Evolutionary conservation across 2,888 invertebrate genomes (phyloP).

Genomic region (Conus canariensis): DNA sequence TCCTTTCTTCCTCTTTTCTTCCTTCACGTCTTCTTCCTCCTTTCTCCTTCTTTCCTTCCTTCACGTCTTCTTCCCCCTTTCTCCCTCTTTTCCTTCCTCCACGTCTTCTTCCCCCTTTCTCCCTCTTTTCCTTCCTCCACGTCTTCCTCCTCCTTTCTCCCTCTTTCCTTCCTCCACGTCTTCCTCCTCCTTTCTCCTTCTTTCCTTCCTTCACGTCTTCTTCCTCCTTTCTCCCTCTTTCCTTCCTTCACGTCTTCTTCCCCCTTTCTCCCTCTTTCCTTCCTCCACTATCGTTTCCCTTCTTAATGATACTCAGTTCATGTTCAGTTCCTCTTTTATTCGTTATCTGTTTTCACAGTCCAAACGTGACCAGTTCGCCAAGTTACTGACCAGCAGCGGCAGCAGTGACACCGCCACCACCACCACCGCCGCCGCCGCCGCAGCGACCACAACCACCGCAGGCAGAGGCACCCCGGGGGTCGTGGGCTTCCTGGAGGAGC

Average conservation of each 20-base stretch:
- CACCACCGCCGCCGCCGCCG: background rate
- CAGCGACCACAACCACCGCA: background rate
- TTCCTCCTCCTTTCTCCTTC: no score
- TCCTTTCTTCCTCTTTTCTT: background rate
- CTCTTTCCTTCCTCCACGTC: no score
- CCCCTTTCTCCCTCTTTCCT: no score
- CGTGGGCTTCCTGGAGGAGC: background rate
- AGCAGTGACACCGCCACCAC: background rate
- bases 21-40: background rate
- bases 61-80: background rate
- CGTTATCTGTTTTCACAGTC: background rate
- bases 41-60: background rate
- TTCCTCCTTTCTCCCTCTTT: no score
- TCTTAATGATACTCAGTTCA: no score
- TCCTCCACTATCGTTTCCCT: no score
- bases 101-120: background rate
- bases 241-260: no score
- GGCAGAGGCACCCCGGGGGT: background rate
- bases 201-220: no score
- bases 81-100: background rate
- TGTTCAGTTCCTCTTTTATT: no score
- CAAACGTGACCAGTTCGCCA: conserved; percentile 51
- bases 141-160: no score
- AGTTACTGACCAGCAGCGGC: conserved; percentile 28
- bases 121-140: no score